phyloP scores from a whole-genome alignment of 2,113 vertebrate species.

The Thomomys bottae region DNA sequence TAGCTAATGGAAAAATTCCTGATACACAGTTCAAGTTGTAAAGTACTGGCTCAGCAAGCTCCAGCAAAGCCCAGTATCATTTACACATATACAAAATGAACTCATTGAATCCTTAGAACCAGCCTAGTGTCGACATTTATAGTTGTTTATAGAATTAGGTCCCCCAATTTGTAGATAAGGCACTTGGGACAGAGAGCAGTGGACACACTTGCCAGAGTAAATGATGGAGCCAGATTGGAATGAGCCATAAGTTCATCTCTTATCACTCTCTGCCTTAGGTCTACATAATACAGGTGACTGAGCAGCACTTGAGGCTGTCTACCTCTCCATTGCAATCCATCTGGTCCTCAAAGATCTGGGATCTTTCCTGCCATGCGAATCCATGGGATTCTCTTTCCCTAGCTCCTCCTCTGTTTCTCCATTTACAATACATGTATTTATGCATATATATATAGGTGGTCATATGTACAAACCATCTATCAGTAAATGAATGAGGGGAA shows the following conservation, averaged over 20 bases:
- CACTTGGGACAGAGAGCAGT: neutral
- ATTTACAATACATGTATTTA: neutral
- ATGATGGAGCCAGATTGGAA: neutral
- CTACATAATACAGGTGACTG: neutral
- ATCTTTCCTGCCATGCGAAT: neutral
- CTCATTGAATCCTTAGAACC: constrained; percentile 2
- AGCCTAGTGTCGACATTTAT: neutral
- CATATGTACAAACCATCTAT: neutral
- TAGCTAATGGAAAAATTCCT: too few species aligned
- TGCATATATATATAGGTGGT: too few species aligned
- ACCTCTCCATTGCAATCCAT: neutral
- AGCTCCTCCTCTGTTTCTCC: neutral
- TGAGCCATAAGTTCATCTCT: neutral
- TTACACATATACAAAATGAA: neutral
- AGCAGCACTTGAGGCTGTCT: neutral
- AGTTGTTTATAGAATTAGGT: neutral
- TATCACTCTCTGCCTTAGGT: neutral
- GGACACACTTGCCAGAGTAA: neutral
- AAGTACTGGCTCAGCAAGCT: neutral
- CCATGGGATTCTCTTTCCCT: neutral
- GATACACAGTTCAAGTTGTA: too few species aligned
- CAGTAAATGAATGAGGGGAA: neutral
- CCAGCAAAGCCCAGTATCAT: neutral
- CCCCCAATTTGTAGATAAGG: neutral
- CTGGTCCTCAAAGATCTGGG: neutral